Conservation (phyloP, 2,888 invertebrate genomes). For the Melanophora roralis region DNA sequence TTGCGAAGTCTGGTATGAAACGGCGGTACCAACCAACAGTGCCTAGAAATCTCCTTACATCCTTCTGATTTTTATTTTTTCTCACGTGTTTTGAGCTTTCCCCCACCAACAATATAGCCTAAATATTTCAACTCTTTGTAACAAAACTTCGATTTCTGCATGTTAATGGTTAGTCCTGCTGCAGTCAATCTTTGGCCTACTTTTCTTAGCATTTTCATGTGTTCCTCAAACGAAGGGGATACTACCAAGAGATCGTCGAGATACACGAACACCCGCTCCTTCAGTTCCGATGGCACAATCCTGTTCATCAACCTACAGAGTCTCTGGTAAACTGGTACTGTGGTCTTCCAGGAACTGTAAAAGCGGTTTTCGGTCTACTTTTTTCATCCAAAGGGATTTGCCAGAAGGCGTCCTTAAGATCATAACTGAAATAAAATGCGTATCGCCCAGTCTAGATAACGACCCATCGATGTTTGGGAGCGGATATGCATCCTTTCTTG, state of each 20-base stretch:
- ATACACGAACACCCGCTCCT: too few relatives aligned
- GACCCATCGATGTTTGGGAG: background rate
- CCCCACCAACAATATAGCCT: conserved; percentile 18
- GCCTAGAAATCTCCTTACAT: background rate
- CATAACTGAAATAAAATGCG: background rate
- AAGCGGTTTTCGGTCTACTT: background rate
- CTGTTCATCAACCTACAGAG: too few relatives aligned
- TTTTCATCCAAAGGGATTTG: background rate
- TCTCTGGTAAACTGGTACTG: background rate
- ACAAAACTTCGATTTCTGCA: conserved; percentile 29
- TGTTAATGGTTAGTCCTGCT: conserved; percentile 19
- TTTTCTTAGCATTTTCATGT: background rate
- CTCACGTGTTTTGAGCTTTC: background rate
- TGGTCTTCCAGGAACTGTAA: background rate
- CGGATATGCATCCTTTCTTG: background rate
- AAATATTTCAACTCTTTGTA: conserved; percentile 3
- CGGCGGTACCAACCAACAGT: conserved; percentile 11
- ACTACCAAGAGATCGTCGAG: too few relatives aligned
- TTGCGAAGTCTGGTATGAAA: conserved; percentile 10
- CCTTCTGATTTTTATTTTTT: background rate
- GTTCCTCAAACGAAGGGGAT: too few relatives aligned
- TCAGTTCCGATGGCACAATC: too few relatives aligned
- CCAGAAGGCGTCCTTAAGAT: background rate
- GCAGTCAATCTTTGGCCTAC: background rate
- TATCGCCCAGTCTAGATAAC: background rate